Evolutionary conservation across 2,888 invertebrate species (phyloP), one percentile per base, ranked within the genome.

Genomic region (Hypercompe scribonia): DNA sequence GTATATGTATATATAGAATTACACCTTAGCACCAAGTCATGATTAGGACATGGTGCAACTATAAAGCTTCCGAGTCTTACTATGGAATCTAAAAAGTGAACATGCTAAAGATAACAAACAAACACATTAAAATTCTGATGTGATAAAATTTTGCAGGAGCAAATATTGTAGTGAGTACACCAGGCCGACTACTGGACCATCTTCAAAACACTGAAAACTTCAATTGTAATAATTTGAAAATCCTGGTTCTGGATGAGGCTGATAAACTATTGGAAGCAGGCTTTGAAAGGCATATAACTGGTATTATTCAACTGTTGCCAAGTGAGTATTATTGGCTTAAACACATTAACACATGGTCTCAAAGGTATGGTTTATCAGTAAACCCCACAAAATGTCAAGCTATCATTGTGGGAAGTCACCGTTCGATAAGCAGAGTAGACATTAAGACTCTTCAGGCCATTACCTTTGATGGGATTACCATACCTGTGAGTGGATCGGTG

Each of bases 211-310:
- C 99, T 0, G 96, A 97, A 13, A 97, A 97, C 78, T 99, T 99
- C 88, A 95, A 98, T 76, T 98, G 97, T 87, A 98, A 98, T 90
- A 99, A 99, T 93, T 95, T 99, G 7, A 98, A 99, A 89, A 99
- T 98, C 90, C 94, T 99, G 63, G 96, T 99, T 36, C 98, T 99
- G 86, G 99, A 99, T 92, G 99, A 99, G 94, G 99, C 99, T 46
- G 99, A 99, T 95, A 97, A 99, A 87, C 98, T 99, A 83, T 95
- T 99, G 72, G 99, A 99, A 90, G 98, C 99, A 88, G 99, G 99
- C 46, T 99, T 99, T 93, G 99, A 99, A 90, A 98, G 98, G 90
- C 99, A 99, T 90, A 96, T 99, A 90, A 98, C 98, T 75, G 98
- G 98, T 90, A 99, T 99, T 79, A 96, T 99, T 36, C 97, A 97